Conservation (phyloP, 2,888 invertebrate genomes). For the Lithophane ornitopus region DNA sequence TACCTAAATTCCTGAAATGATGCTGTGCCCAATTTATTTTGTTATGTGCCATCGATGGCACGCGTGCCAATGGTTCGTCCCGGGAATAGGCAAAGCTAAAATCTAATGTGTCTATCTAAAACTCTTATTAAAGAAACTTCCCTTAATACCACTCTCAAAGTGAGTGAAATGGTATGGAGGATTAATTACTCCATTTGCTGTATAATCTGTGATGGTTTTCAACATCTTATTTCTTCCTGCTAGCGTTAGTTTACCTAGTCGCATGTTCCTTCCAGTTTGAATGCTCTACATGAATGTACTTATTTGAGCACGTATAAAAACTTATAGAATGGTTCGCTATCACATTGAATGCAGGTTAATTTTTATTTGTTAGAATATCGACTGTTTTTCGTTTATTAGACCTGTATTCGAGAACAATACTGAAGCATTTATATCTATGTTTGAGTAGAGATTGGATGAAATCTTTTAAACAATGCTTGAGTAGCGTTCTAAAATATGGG, state of each 20-base stretch:
- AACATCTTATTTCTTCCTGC: neutral
- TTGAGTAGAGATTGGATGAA: neutral
- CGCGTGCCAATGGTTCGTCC: too few species aligned
- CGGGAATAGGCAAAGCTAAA: too few species aligned
- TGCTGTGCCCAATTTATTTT: too few species aligned
- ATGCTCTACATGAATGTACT: conserved; percentile 22
- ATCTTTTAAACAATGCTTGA: neutral
- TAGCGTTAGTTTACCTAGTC: neutral
- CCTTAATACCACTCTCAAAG: neutral
- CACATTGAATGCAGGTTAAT: conserved; percentile 31
- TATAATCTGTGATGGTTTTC: conserved; percentile 5
- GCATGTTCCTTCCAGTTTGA: conserved; percentile 28
- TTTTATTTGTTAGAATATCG: conserved; percentile 13
- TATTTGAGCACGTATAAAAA: conserved; percentile 34
- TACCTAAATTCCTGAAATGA: too few species aligned
- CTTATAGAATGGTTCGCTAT: conserved; percentile 27
- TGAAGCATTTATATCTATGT: neutral
- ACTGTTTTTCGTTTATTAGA: conserved; percentile 32
- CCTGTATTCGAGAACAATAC: conserved; percentile 6
- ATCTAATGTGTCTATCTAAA: neutral
- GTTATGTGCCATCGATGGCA: too few species aligned
- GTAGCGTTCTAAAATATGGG: conserved; percentile 15
- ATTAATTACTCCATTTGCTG: neutral
- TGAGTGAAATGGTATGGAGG: neutral
- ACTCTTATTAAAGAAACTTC: neutral